A percentile compares a stretch with the other conserved stretches of the same genome.
Conservation (phyloP, 2,113 vertebrate genomes). For the Nestor notabilis region DNA sequence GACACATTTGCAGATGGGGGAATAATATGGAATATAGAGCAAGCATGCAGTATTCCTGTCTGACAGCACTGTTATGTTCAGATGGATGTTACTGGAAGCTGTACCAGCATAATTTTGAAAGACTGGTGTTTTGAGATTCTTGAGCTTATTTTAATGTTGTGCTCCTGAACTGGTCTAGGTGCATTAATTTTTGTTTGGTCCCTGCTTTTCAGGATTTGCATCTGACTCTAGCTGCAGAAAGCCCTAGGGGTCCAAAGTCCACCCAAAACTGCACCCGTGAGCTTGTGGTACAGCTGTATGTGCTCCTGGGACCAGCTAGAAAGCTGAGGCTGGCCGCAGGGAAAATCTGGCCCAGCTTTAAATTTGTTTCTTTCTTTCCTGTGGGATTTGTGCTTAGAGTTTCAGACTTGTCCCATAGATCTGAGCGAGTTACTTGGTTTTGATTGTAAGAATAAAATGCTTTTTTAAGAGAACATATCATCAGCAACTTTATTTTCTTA, state of each 20-base stretch:
- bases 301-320: rapidly evolving
- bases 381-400: background rate
- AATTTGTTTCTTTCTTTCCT: background rate
- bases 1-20: background rate
- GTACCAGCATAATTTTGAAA: background rate
- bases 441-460: background rate
- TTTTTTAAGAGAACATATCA: background rate
- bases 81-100: background rate
- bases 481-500: background rate
- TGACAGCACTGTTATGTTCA: rapidly evolving
- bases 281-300: rapidly evolving
- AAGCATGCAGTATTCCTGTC: too few species aligned
- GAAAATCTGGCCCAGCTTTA: rapidly evolving
- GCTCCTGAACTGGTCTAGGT: background rate
- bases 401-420: too few species aligned
- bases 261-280: rapidly evolving
- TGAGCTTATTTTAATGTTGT: background rate
- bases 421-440: background rate
- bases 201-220: background rate
- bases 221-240: background rate
- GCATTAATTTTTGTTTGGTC: background rate
- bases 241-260: too few species aligned
- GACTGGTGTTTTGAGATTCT: background rate
- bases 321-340: background rate
- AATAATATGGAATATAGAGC: rapidly evolving